A percentile compares a stretch with the other conserved stretches of the same genome.
These are phyloP conservation scores for Drosophila lacicola DNA, from an alignment of 2,888 invertebrate species.

Conservation along the genomic window DNA sequence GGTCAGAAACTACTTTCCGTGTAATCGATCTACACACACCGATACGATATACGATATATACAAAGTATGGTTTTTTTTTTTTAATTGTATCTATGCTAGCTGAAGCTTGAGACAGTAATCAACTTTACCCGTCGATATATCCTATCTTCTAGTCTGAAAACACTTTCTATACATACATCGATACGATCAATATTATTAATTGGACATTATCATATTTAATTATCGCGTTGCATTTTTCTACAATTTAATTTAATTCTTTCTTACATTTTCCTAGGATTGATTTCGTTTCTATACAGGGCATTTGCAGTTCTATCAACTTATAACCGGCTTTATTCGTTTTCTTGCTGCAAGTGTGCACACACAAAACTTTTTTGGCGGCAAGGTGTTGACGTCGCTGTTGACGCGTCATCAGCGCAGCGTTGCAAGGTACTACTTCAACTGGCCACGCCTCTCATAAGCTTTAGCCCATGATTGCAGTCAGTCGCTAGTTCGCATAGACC, in stretches of 20 bases:
- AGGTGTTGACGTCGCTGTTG: slow-evolving; percentile 56
- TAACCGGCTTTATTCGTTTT: neutral
- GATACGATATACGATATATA: no score
- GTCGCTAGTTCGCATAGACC: slow-evolving; percentile 69
- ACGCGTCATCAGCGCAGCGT: slow-evolving; percentile 31
- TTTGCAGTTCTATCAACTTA: neutral
- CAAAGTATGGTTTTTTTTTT: no score
- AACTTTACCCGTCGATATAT: no score
- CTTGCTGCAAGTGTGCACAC: neutral
- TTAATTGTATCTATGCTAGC: no score
- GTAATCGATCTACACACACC: no score
- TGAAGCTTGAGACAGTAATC: no score
- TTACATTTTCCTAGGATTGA: neutral
- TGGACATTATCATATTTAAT: no score
- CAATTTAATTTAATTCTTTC: neutral
- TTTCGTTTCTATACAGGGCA: slow-evolving; percentile 15
- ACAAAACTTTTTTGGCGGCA: slow-evolving; percentile 15
- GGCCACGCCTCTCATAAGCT: slow-evolving; percentile 19
- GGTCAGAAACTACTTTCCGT: no score
- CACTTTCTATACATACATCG: no score
- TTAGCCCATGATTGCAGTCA: slow-evolving; percentile 54
- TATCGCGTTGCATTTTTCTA: no score
- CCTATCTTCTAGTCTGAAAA: no score
- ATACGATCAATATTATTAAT: no score
- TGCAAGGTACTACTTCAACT: slow-evolving; percentile 20